These are phyloP conservation scores for Clamator glandarius DNA, from an alignment of 2,797 vertebrate genomes.

Conservation along the genomic window DNA sequence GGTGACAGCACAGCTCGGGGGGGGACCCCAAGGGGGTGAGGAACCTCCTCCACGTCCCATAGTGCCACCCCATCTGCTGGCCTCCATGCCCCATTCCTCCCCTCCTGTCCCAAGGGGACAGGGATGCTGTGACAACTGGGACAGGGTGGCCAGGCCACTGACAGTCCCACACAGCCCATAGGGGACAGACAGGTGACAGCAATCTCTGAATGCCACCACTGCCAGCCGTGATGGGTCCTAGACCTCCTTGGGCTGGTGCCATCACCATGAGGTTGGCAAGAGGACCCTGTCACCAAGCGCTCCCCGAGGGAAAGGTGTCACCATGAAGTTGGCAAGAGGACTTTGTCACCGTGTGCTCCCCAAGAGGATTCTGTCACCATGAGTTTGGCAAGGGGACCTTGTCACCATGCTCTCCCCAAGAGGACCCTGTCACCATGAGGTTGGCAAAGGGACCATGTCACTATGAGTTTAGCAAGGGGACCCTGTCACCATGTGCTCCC, in stretches of 20 bases:
- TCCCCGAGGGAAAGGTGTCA: too few species aligned
- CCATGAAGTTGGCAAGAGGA: too few species aligned
- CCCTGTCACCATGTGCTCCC: background rate
- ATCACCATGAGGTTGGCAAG: background rate
- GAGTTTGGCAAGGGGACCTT: too few species aligned
- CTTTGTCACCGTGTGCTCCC: too few species aligned
- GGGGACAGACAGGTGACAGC: background rate
- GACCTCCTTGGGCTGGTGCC: background rate
- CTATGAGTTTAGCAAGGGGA: too few species aligned
- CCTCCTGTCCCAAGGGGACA: background rate
- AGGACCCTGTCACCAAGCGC: too few species aligned
- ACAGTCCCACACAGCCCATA: background rate
- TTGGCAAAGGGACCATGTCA: too few species aligned
- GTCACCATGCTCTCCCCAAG: too few species aligned
- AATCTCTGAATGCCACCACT: background rate
- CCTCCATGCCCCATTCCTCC: fast-evolving
- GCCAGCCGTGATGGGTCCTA: fast-evolving
- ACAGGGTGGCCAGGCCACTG: fast-evolving
- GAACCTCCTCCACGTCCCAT: background rate
- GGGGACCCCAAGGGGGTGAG: too few species aligned
- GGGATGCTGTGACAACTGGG: background rate
- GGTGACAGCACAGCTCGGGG: background rate
- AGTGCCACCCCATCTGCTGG: background rate
- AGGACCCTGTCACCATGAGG: too few species aligned
- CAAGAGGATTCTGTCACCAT: too few species aligned